A percentile compares a stretch with the other conserved stretches of the same genome.
Conservation (phyloP, 2,888 invertebrate species). For the Hemistola chrysoprasaria region DNA sequence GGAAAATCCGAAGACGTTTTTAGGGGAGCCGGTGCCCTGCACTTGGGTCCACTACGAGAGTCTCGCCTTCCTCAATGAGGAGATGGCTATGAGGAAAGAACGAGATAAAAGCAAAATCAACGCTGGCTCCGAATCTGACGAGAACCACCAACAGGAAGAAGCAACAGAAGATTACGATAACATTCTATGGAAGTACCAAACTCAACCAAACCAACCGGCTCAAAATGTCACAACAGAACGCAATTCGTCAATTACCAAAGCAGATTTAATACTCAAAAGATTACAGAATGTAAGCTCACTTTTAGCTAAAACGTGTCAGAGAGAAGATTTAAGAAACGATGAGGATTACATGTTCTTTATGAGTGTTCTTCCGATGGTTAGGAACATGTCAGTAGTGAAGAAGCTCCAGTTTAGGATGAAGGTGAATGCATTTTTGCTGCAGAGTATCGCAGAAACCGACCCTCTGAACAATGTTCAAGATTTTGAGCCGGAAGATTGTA, state of each 20-base stretch:
- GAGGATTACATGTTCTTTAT: constrained; percentile 38
- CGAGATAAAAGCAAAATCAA: neutral
- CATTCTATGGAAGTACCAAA: constrained; percentile 1
- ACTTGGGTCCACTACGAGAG: constrained; percentile 35
- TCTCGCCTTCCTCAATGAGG: constrained; percentile 31
- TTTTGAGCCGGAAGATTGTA: constrained; percentile 3
- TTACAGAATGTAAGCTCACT: neutral
- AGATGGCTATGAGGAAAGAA: neutral
- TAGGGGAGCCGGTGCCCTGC: constrained; percentile 15
- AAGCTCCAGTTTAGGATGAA: constrained; percentile 38
- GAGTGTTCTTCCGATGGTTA: constrained; percentile 37
- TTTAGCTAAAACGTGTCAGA: neutral
- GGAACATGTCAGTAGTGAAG: constrained; percentile 34
- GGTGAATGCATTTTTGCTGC: constrained; percentile 39
- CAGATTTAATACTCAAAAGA: constrained; percentile 6
- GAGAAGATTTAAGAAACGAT: constrained; percentile 1
- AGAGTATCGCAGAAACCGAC: constrained; percentile 15
- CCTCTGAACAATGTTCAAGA: constrained; percentile 4
- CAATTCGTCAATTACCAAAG: constrained; percentile 22
- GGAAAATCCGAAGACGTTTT: constrained; percentile 4
- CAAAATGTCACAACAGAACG: no score
- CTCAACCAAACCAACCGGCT: neutral
- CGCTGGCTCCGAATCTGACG: constrained; percentile 7
- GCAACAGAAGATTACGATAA: constrained; percentile 4
- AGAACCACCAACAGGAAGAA: constrained; percentile 2